A percentile compares a stretch with the other conserved stretches of the same genome.
Evolutionary conservation across 2,797 vertebrate species (phyloP).

Genomic region (Mormyrops boulengeri): DNA sequence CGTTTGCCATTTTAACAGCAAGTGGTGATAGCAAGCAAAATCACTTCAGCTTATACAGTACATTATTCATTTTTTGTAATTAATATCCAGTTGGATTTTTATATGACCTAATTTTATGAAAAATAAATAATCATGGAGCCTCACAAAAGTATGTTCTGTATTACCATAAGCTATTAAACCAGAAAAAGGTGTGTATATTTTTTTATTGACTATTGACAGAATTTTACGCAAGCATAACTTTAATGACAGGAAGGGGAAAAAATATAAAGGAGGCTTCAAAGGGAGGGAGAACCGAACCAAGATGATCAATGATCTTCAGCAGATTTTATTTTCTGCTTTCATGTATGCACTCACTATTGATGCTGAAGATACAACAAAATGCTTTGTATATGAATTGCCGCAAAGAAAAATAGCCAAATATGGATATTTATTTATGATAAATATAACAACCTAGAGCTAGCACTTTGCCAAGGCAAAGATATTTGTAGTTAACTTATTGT

Average conservation of each 20-base stretch:
- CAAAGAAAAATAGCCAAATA: conserved; percentile 15
- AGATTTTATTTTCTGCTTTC: conserved; percentile 32
- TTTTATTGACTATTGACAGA: not conserved
- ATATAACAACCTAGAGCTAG: not conserved
- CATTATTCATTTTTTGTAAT: not conserved
- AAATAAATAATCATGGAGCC: not conserved
- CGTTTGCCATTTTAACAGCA: not conserved
- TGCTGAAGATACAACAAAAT: not conserved
- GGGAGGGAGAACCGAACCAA: conserved; percentile 3
- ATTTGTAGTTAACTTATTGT: not conserved
- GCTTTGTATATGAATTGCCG: conserved; percentile 41
- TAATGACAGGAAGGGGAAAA: not conserved
- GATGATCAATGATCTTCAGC: conserved; percentile 33
- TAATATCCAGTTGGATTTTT: not conserved
- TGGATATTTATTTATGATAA: conserved; percentile 30
- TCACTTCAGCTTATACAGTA: not conserved
- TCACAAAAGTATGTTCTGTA: not conserved
- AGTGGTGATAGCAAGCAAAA: not conserved
- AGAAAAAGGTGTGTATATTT: not conserved
- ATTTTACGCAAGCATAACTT: not conserved
- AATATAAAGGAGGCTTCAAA: not conserved
- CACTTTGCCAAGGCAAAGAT: conserved; percentile 22
- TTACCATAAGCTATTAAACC: not conserved
- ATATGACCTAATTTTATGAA: not conserved
- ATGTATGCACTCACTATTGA: conserved; percentile 16